phyloP scores from a whole-genome alignment of 2,888 invertebrate species.

The Drosophila silvestris region DNA sequence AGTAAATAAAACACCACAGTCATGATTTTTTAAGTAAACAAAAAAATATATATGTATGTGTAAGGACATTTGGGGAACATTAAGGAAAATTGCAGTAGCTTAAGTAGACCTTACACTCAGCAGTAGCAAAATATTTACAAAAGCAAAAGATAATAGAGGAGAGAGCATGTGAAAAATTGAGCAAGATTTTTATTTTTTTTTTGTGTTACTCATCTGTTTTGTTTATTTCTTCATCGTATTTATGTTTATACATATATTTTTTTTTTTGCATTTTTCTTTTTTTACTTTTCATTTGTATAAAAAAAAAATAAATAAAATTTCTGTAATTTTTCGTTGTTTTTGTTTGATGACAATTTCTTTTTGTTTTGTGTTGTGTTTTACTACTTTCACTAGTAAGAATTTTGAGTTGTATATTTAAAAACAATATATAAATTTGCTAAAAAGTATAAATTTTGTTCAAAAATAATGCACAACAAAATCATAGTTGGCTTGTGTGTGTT shows the following conservation, averaged over 20 bases:
- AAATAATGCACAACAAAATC: slow-evolving; percentile 40
- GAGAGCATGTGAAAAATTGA: slow-evolving; percentile 2
- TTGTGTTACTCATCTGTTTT: slow-evolving; percentile 17
- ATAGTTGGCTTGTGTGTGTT: slow-evolving; percentile 13
- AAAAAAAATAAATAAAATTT: slow-evolving; percentile 70
- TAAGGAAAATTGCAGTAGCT: slow-evolving; percentile 38
- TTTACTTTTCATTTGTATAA: slow-evolving; percentile 47
- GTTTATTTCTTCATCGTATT: slow-evolving; percentile 17
- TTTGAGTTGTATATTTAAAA: slow-evolving; percentile 42
- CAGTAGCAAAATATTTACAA: slow-evolving; percentile 72
- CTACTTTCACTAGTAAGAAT: slow-evolving; percentile 43
- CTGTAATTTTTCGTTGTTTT: slow-evolving; percentile 30
- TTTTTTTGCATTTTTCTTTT: slow-evolving; percentile 8
- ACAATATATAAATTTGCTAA: slow-evolving; percentile 59
- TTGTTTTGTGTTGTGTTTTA: slow-evolving; percentile 18
- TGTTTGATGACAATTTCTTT: slow-evolving; percentile 42
- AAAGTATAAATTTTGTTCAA: slow-evolving; percentile 33
- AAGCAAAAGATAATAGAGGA: slow-evolving; percentile 38
- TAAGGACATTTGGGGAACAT: slow-evolving; percentile 19
- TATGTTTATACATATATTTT: slow-evolving; percentile 5
- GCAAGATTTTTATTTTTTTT: background rate
- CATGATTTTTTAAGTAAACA: slow-evolving; percentile 69
- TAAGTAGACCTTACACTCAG: slow-evolving; percentile 22
- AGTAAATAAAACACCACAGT: slow-evolving; percentile 83
- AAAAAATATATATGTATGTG: slow-evolving; percentile 40